These are phyloP conservation scores for Cyphomyrus discorhynchus DNA, from an alignment of 2,113 vertebrate genomes.

Conservation along the genomic window DNA sequence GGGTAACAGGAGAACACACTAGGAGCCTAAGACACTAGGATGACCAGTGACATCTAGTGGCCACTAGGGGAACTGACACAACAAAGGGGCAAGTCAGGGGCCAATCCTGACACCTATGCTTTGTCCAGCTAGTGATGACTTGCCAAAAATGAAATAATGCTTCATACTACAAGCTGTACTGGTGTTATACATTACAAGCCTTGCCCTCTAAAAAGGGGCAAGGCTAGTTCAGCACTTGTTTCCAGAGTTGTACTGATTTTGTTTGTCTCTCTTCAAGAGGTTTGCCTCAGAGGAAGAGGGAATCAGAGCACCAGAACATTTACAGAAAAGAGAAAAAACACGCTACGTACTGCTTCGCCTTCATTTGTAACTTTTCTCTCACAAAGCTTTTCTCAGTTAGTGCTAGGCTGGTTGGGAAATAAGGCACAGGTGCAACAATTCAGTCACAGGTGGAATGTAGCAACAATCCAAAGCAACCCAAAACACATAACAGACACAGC, in stretches of 20 bases:
- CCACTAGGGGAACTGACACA: neutral
- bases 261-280: neutral
- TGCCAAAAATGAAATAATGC: neutral
- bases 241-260: neutral
- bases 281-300: neutral
- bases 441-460: neutral
- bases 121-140: neutral
- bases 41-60: neutral
- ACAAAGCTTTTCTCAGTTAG: neutral
- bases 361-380: neutral
- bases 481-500: neutral
- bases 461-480: neutral
- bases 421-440: neutral
- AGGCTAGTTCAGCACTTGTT: neutral
- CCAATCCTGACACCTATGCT: too few species aligned
- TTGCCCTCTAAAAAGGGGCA: neutral
- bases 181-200: neutral
- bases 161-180: neutral
- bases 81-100: neutral
- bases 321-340: neutral
- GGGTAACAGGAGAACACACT: neutral
- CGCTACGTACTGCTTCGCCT: neutral
- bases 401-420: neutral
- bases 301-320: neutral
- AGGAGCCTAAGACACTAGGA: neutral